phyloP scores from a whole-genome alignment of 2,113 vertebrate genomes.

The Trogon surrucura region DNA sequence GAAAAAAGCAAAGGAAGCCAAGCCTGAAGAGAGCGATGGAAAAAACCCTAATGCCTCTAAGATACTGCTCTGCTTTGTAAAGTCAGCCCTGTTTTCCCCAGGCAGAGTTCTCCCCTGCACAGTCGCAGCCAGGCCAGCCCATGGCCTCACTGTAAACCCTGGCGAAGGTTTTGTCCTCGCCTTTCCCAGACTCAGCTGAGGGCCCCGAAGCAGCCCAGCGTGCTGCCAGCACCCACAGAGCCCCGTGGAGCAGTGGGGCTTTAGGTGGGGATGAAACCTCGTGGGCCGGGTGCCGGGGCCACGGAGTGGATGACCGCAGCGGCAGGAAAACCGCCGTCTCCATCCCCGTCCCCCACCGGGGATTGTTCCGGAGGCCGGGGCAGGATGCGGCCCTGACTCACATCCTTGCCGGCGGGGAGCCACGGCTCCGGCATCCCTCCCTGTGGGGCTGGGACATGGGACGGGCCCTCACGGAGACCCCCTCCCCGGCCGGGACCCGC shows the following conservation, averaged over 20 bases:
- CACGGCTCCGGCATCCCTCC: not conserved
- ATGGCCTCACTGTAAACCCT: fast-evolving
- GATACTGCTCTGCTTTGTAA: not conserved
- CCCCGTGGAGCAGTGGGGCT: fast-evolving
- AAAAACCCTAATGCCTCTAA: not conserved
- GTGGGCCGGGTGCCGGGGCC: not conserved
- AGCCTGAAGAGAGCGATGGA: fast-evolving
- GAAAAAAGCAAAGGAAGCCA: not conserved
- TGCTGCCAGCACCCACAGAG: not conserved
- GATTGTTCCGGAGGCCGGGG: slow-evolving; percentile 25
- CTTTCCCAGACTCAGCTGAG: not conserved
- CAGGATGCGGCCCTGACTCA: slow-evolving; percentile 58
- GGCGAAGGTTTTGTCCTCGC: fast-evolving
- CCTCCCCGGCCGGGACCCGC: fast-evolving
- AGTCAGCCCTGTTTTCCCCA: not conserved
- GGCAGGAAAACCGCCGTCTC: not conserved
- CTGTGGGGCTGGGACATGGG: fast-evolving
- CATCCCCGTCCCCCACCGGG: not conserved
- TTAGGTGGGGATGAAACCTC: not conserved
- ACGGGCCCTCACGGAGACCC: fast-evolving
- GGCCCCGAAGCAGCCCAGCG: fast-evolving
- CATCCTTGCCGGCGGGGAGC: not conserved
- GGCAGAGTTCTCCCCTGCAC: fast-evolving
- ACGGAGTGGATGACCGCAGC: not conserved
- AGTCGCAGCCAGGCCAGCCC: not conserved